Conservation (phyloP, 2,888 invertebrate species). For the Cosmopolites sordidus region DNA sequence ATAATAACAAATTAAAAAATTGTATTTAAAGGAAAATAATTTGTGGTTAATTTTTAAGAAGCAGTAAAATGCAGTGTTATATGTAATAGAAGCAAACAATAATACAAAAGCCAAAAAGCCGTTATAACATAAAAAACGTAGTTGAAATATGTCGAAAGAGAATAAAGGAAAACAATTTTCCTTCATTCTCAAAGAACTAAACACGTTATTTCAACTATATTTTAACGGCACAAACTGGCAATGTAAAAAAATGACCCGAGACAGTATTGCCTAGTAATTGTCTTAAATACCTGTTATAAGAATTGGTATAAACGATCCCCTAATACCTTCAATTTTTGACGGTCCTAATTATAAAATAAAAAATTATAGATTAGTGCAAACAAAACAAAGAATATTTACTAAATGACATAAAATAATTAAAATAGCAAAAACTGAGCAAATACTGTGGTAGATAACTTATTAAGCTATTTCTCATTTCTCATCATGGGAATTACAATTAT, state of each 20-base stretch:
- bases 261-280: not conserved
- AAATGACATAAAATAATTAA: too few species aligned
- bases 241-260: not conserved
- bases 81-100: not conserved
- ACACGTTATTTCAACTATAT: slow-evolving; percentile 2
- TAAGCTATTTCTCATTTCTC: too few species aligned
- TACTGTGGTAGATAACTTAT: too few species aligned
- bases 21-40: not conserved
- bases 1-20: too few species aligned
- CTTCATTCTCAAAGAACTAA: too few species aligned
- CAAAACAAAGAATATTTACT: not conserved
- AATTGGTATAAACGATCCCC: slow-evolving; percentile 16
- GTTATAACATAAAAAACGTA: not conserved
- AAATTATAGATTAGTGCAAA: slow-evolving; percentile 2
- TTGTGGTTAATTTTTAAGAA: not conserved
- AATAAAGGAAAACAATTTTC: too few species aligned
- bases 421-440: too few species aligned
- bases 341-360: slow-evolving; percentile 12
- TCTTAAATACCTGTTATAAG: slow-evolving; percentile 14
- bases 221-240: slow-evolving; percentile 1
- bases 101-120: not conserved
- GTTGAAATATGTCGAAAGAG: not conserved
- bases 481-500: too few species aligned
- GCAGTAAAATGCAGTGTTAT: not conserved
- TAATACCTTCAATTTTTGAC: slow-evolving; percentile 17